Evolutionary conservation across 2,888 invertebrate genomes (phyloP), one percentile per base, ranked within the genome.

Genomic region (Poecilobothrus nobilitatus): DNA sequence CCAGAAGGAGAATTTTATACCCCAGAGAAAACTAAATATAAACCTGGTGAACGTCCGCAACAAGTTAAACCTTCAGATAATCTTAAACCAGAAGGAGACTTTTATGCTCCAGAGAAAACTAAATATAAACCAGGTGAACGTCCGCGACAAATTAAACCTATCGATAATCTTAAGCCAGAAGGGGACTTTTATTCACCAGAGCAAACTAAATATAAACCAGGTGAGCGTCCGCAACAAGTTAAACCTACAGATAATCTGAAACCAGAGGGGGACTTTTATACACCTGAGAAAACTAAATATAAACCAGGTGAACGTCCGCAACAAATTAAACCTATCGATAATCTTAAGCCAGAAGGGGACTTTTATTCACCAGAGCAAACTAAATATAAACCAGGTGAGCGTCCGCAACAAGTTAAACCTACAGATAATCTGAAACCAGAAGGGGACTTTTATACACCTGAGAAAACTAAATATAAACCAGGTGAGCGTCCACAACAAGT

Each of bases 211-310:
- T 64, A n/a, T 15, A 7, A 1, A 2, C 27, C 85, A 65, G 86
- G 84, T 63, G 87, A 87, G 73, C 83, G 85, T 75, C 84, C 86
- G 2, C 83, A 83, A 70, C 84, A 84, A 64, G 84, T 84, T 66
- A 84, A 82, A 76, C 86, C 83, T 71, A 82, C 83, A 71, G 89
- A 89, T 74, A 88, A 88, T 76, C 82, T 89, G 12, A 84, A 83
- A 63, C 85, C 87, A 63, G 85, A 86, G 74, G 84, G 84, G 0
- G 81, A 82, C 1, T 83, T 83, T 44, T 78, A 78, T 33, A 68
- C 72, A 20, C 77, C 77, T 0, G 78, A 79, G 41, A 81, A 79
- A 67, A 77, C 79, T 0, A 73, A 79, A 34, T 84, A 80, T 75
- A 73, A 75, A 5, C 83, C 85, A 1, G 84, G 83, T 27, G 85